Evolutionary conservation across 2,797 vertebrate genomes (phyloP), one percentile per base, ranked within the genome.

Genomic region (Synanceia verrucosa): DNA sequence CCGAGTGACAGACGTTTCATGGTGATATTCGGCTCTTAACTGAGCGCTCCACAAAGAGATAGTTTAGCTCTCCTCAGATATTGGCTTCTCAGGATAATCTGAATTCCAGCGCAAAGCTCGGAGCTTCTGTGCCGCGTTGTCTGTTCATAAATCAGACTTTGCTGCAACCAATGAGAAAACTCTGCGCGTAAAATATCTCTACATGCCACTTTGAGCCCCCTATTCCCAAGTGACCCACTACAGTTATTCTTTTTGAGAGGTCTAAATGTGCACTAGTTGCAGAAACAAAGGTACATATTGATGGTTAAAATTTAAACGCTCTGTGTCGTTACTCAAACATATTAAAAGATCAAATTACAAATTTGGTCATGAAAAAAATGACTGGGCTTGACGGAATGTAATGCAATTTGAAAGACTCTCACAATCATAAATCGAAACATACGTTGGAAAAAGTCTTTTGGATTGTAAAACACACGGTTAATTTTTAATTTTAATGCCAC

Each of bases 111-210:
- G 72, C 82, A 86, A 77, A 84, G 67, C 75, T 78, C 58, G 0
- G 51, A 84, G 69, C 70, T 19, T 63, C 37, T 64, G 76, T 39
- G 75, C 70, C 6, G 58, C 64, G 66, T 33, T 71, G 70, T 57
- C 70, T 56, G 57, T 86, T 66, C 78, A 83, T 85, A 85, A 85
- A 86, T 86, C 85, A 76, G 24, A 83, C 72, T 82, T 68, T 43
- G 50, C 33, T 70, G 73, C 77, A 24, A 72, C 81, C 76, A 82
- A 70, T 79, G 72, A 78, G 52, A 58, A 78, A 79, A 84, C 41
- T 36, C 33, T 71, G 78, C 58, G 21, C 67, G 70, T 78, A 75
- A 85, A 88, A 79, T 72, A 78, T 86, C 76, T 76, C 57, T 26
- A 56, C 82, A 78, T 69, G 79, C 66, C 79, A 83, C 67, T 74